phyloP scores from a whole-genome alignment of 1,140 invertebrate genomes.

The Ips nitidus region DNA sequence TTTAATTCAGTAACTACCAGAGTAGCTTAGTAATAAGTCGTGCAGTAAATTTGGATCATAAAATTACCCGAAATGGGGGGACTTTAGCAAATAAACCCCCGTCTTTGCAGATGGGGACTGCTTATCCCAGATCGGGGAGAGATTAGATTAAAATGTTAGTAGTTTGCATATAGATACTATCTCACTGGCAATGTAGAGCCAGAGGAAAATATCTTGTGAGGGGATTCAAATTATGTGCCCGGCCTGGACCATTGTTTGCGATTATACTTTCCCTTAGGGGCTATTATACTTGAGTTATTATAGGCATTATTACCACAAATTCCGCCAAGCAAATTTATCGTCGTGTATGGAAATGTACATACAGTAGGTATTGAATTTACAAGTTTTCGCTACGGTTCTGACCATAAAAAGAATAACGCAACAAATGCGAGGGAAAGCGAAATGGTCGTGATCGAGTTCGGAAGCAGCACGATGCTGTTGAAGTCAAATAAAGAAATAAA shows the following conservation, averaged over 20 bases:
- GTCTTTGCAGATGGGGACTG: constrained; percentile 12
- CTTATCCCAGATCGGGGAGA: constrained; percentile 8
- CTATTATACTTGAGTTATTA: neutral
- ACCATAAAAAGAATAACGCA: too few relatives aligned
- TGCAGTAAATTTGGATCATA: constrained; percentile 28
- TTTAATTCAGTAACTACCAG: constrained; percentile 18
- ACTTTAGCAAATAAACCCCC: constrained; percentile 26
- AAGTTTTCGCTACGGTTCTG: too few relatives aligned
- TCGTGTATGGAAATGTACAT: too few relatives aligned
- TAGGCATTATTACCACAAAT: neutral
- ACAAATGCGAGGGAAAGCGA: too few relatives aligned
- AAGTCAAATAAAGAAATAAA: too few relatives aligned
- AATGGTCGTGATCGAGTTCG: too few relatives aligned
- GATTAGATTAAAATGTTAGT: constrained; percentile 30
- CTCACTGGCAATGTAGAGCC: neutral
- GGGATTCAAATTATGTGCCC: neutral
- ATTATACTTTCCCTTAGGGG: neutral
- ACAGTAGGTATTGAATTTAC: too few relatives aligned
- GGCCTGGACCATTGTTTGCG: neutral
- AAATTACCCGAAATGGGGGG: constrained; percentile 21
- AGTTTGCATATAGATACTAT: constrained; percentile 25
- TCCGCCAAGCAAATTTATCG: too few relatives aligned
- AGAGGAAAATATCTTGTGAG: neutral
- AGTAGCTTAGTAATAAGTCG: constrained; percentile 17
- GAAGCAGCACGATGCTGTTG: too few relatives aligned